Base-by-base conservation (phyloP, 2,113 vertebrate species). In the Leptocoma aspasia region DNA sequence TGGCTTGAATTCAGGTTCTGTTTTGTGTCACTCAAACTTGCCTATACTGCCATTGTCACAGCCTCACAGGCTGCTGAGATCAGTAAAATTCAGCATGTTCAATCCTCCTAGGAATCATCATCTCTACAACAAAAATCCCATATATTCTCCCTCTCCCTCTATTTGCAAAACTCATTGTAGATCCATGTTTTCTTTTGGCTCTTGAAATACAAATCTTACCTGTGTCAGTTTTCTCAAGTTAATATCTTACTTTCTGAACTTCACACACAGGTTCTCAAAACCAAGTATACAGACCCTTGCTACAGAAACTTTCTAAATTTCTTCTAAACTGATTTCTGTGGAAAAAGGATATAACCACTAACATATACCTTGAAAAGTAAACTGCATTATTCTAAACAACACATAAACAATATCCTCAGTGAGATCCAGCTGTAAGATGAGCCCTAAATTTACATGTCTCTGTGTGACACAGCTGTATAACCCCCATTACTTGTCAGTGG, bases 41-140 rank as follows among this genome's bases (percentile, higher is more conserved):
- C 28, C 60, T 75, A 19, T 8, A 70, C 0, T 0, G 26, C 8
- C 23, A 45, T 2, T 50, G 23, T 45, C 31, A 73, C 1, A 5
- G 39, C 20, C 33, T 75, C 44, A 47, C 7, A 68, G 47, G 52
- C 56, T 71, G 52, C n/a, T 42, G 47, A 49, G 37, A 73, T 45
- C 18, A 65, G 45, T 70, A 71, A 60, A 56, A 80, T 69, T 76
- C 49, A 72, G 47, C 11, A 15, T 24, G 3, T 61, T 83, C 53
- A 6, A 20, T 69, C 53, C 57, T 75, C 28, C 42, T 35, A 50
- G 13, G 24, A 78, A 89, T 61, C 2, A 42, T 26, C 12, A 61
- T 41, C 50, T 70, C 31, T 50, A n/a, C 20, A 72, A 33, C 17
- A 50, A 42, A 92, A 66, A 0, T 2, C 23, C 23, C 23, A 23